Evolutionary conservation across 2,888 invertebrate genomes (phyloP).

Genomic region (Cordilura impudica): DNA sequence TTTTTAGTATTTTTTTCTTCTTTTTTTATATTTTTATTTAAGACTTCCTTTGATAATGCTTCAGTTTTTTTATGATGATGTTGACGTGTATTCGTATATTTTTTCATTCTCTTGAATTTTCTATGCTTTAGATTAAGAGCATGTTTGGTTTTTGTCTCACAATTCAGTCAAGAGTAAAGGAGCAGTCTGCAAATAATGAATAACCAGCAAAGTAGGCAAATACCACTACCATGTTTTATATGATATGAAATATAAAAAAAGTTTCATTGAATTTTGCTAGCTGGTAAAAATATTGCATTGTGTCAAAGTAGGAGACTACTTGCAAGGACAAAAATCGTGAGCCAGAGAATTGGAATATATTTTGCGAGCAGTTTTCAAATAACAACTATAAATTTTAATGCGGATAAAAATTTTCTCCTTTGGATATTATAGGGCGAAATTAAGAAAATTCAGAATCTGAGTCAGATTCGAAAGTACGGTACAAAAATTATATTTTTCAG

Average conservation of each 20-base stretch:
- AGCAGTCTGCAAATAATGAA: conserved; percentile 60
- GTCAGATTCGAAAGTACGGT: too few relatives aligned
- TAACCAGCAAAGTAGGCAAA: conserved; percentile 50
- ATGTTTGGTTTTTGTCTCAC: conserved; percentile 61
- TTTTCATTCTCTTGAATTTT: conserved; percentile 44
- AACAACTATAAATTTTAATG: too few relatives aligned
- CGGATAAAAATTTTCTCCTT: too few relatives aligned
- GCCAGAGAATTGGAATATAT: too few relatives aligned
- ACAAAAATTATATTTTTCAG: too few relatives aligned
- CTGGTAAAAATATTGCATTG: background rate
- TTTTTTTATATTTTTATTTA: conserved; percentile 5
- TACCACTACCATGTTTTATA: conserved; percentile 19
- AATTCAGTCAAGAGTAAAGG: conserved; percentile 60
- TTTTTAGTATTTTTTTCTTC: background rate
- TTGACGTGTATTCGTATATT: conserved; percentile 30
- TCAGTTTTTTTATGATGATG: conserved; percentile 26
- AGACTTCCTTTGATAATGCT: conserved; percentile 48
- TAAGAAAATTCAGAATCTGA: too few relatives aligned
- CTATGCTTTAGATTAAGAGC: conserved; percentile 45
- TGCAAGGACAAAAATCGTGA: background rate
- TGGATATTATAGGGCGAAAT: too few relatives aligned
- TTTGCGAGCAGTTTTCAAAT: too few relatives aligned
- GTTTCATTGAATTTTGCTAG: conserved; percentile 3
- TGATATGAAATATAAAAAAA: background rate
- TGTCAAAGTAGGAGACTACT: background rate